Conservation (phyloP, 1,140 invertebrate species). For the Phenacoccus solenopsis region DNA sequence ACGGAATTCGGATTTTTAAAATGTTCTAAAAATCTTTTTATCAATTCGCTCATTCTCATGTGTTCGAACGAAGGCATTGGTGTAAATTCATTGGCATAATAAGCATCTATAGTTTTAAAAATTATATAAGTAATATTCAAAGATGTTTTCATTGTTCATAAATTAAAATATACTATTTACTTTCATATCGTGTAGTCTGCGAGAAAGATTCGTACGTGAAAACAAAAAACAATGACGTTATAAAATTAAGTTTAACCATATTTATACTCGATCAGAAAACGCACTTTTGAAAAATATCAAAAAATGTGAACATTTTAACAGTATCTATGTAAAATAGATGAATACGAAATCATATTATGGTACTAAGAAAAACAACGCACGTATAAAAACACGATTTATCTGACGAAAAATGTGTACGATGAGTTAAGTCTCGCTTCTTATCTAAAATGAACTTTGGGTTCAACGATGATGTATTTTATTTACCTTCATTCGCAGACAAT, state of each 20-base stretch:
- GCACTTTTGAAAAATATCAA: not conserved
- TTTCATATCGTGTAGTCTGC: not conserved
- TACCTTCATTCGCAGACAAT: not conserved
- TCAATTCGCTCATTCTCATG: not conserved
- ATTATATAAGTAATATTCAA: too few species aligned
- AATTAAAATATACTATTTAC: not conserved
- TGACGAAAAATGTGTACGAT: not conserved
- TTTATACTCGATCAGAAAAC: not conserved
- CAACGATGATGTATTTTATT: not conserved
- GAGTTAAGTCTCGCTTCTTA: not conserved
- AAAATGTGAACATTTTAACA: not conserved
- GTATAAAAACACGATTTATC: not conserved
- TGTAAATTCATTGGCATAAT: too few species aligned
- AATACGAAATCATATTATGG: not conserved
- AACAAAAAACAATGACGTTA: too few species aligned
- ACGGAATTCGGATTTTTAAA: conserved; percentile 3
- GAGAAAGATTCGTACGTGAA: not conserved
- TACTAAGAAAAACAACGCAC: not conserved
- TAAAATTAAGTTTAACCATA: not conserved
- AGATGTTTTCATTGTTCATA: not conserved
- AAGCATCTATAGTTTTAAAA: too few species aligned
- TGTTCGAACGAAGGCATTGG: not conserved
- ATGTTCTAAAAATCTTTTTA: not conserved
- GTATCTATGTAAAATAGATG: not conserved
- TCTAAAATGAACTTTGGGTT: not conserved